Conservation (phyloP, 1,140 invertebrate species). For the Bombus impatiens region DNA sequence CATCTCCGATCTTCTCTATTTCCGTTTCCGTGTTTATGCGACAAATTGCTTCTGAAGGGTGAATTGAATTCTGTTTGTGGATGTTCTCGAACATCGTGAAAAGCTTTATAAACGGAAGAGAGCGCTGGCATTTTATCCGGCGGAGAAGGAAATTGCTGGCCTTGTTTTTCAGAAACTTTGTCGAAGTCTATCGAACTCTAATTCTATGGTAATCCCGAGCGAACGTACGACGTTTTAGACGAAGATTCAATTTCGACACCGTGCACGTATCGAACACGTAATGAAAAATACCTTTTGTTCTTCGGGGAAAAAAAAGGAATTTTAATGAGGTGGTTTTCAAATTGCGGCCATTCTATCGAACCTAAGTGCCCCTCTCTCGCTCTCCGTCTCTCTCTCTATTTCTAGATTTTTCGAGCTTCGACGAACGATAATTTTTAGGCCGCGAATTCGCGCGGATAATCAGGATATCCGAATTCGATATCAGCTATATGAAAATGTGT, state of each 20-base stretch:
- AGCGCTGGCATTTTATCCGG: background rate
- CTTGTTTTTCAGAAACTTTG: background rate
- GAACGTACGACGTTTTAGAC: background rate
- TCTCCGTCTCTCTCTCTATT: too few relatives aligned
- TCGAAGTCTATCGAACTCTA: background rate
- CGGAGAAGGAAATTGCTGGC: background rate
- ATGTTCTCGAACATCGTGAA: background rate
- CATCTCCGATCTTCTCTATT: background rate
- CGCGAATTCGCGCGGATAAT: constrained; percentile 15
- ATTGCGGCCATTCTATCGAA: background rate
- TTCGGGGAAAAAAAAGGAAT: background rate
- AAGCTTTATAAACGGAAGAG: background rate
- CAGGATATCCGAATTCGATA: constrained; percentile 25
- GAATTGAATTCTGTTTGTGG: constrained; percentile 12
- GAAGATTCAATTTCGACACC: background rate
- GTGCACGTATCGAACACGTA: background rate
- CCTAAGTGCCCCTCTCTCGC: background rate
- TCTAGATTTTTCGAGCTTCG: background rate
- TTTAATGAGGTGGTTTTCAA: background rate
- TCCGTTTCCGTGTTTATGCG: background rate
- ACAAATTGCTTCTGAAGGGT: background rate
- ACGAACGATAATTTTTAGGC: background rate
- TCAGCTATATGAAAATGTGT: background rate
- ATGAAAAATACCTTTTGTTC: background rate
- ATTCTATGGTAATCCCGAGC: background rate